Conservation (phyloP, 2,888 invertebrate species). For the Acleris laterana region DNA sequence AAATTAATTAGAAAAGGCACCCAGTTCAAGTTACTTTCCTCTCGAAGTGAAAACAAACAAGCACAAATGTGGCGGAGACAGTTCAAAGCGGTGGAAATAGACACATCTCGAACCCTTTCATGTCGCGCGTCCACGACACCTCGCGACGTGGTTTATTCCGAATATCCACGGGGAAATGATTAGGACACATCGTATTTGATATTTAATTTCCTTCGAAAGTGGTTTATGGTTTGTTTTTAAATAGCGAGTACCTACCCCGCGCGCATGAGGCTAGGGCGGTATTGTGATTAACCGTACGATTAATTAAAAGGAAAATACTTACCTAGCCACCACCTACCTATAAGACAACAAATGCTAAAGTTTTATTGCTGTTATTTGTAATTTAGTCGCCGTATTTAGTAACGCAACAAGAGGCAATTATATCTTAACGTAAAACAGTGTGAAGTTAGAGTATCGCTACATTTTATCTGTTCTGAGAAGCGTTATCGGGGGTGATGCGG, state of each 20-base stretch:
- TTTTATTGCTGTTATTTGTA: too few relatives aligned
- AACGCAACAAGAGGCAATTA: background rate
- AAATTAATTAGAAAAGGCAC: constrained; percentile 15
- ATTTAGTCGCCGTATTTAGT: background rate
- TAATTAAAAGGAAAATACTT: too few relatives aligned
- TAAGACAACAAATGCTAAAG: too few relatives aligned
- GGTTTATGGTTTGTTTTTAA: too few relatives aligned
- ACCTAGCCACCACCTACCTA: too few relatives aligned
- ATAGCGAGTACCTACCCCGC: too few relatives aligned
- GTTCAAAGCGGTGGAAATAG: constrained; percentile 81
- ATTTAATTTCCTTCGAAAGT: too few relatives aligned
- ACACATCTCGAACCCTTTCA: constrained; percentile 78
- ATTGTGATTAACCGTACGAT: too few relatives aligned
- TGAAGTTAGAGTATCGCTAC: constrained; percentile 18
- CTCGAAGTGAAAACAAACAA: constrained; percentile 79
- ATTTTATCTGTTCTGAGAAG: constrained; percentile 33
- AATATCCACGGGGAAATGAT: constrained; percentile 40
- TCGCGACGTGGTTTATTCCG: constrained; percentile 42
- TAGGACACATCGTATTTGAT: constrained; percentile 5
- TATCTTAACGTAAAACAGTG: constrained; percentile 1
- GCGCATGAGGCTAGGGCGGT: too few relatives aligned
- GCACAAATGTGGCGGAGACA: constrained; percentile 54
- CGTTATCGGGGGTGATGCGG: constrained; percentile 38
- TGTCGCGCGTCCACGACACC: constrained; percentile 66
- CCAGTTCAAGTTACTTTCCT: constrained; percentile 51